Percentiles rank a stretch among this genome's conserved stretches.
phyloP scores from a whole-genome alignment of 2,888 invertebrate species.

The Ditylenchus weischeri region DNA sequence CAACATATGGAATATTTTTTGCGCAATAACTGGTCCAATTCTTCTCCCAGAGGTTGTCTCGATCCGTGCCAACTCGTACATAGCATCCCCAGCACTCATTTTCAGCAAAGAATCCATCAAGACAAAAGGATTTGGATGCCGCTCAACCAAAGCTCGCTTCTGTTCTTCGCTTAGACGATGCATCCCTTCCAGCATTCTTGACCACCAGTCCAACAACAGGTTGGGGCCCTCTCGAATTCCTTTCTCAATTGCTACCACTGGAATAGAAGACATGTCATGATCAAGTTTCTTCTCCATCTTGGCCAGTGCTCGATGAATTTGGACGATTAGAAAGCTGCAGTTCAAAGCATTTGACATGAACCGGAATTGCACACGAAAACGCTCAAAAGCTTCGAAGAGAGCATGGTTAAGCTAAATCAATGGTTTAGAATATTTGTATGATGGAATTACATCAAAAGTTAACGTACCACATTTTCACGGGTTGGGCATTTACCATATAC shows the following conservation, averaged over 20 bases:
- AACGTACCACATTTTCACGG: slow-evolving; percentile 14
- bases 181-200: slow-evolving; percentile 36
- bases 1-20: slow-evolving; percentile 37
- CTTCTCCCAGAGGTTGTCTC: slow-evolving; percentile 28
- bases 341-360: slow-evolving; percentile 28
- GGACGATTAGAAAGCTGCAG: slow-evolving; percentile 40
- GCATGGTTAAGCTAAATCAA: slow-evolving; percentile 22
- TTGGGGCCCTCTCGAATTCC: slow-evolving; percentile 38
- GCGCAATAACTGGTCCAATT: slow-evolving; percentile 42
- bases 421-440: slow-evolving; percentile 13
- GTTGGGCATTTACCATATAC: slow-evolving; percentile 25
- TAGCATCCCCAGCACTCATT: slow-evolving; percentile 28
- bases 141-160: slow-evolving; percentile 31
- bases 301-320: slow-evolving; percentile 41
- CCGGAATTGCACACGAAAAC: slow-evolving; percentile 35
- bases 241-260: slow-evolving; percentile 30
- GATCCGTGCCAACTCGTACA: slow-evolving; percentile 37
- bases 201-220: slow-evolving; percentile 38
- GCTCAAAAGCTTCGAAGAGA: slow-evolving; percentile 32
- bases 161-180: slow-evolving; percentile 40
- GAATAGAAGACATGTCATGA: slow-evolving; percentile 10
- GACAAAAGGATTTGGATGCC: slow-evolving; percentile 39
- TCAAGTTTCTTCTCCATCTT: slow-evolving; percentile 40
- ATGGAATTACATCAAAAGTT: slow-evolving; percentile 3
- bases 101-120: slow-evolving; percentile 34